Percentiles rank a stretch among this genome's conserved stretches.
Evolutionary conservation across 1,140 invertebrate genomes (phyloP).

Genomic region (Solenopsis fugax): DNA sequence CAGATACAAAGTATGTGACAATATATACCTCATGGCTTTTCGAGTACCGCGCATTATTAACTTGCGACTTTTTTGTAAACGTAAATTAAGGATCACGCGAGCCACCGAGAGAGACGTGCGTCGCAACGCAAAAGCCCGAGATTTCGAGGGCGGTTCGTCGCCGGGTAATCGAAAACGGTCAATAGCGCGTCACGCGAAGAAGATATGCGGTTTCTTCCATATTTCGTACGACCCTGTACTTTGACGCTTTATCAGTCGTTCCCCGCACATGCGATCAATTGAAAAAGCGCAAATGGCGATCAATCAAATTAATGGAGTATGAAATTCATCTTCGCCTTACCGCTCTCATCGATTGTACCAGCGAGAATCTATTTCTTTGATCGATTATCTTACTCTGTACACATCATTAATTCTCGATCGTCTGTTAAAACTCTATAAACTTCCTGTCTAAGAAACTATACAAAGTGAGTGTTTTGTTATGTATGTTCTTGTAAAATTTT

Average conservation of each 20-base stretch:
- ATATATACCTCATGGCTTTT: slow-evolving; percentile 52
- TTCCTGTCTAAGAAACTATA: neutral
- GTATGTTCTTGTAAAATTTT: neutral
- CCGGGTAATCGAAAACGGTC: neutral
- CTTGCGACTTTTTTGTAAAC: slow-evolving; percentile 13
- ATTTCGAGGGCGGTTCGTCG: neutral
- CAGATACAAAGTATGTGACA: slow-evolving; percentile 47
- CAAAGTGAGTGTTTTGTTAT: neutral
- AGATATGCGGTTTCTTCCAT: neutral
- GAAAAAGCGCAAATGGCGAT: neutral
- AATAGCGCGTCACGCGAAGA: slow-evolving; percentile 12
- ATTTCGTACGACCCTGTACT: neutral
- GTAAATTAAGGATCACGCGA: slow-evolving; percentile 13
- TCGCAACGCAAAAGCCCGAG: neutral
- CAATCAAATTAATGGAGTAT: slow-evolving; percentile 26
- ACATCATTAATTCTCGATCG: neutral
- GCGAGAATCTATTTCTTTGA: neutral
- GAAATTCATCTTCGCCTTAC: neutral
- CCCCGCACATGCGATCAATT: neutral
- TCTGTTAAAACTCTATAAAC: neutral
- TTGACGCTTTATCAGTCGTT: slow-evolving; percentile 4
- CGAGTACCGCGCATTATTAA: slow-evolving; percentile 25
- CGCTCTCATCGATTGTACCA: neutral
- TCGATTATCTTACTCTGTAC: neutral
- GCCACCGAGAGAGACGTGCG: slow-evolving; percentile 5